Conservation (phyloP, 2,113 vertebrate genomes). For the Ailurus styani region DNA sequence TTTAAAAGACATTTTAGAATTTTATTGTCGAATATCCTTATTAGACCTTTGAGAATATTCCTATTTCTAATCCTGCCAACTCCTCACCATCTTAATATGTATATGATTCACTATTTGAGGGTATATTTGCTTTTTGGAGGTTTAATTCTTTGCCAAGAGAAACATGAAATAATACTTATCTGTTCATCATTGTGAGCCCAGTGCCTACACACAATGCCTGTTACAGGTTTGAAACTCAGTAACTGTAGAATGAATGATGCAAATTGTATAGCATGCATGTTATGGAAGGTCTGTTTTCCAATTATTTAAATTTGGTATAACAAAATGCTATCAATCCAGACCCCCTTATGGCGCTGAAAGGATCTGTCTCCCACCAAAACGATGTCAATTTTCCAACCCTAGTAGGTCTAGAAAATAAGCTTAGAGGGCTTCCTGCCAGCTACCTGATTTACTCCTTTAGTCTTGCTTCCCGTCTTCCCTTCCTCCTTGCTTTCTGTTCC, state of each 20-base stretch:
- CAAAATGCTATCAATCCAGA: neutral
- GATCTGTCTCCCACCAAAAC: neutral
- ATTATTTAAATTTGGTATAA: neutral
- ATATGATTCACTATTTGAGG: neutral
- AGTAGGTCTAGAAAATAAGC: slow-evolving; percentile 21
- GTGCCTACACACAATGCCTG: neutral
- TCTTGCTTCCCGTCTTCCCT: neutral
- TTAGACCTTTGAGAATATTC: neutral
- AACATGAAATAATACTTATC: neutral
- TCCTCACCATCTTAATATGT: neutral
- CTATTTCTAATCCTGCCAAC: neutral
- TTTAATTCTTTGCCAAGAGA: neutral
- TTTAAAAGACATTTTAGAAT: neutral
- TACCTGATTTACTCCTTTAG: neutral
- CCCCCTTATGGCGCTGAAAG: neutral
- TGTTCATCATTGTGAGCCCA: neutral
- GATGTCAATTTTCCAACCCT: neutral
- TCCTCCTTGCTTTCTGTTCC: neutral
- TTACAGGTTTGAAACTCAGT: neutral
- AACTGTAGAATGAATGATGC: neutral
- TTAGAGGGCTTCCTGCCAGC: slow-evolving; percentile 41
- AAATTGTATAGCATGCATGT: neutral
- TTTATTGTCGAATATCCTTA: neutral
- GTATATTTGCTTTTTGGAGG: neutral
- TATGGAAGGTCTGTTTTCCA: neutral